Evolutionary conservation across 2,113 vertebrate species (phyloP), one percentile per base, ranked within the genome.

Genomic region (Corapipo altera): DNA sequence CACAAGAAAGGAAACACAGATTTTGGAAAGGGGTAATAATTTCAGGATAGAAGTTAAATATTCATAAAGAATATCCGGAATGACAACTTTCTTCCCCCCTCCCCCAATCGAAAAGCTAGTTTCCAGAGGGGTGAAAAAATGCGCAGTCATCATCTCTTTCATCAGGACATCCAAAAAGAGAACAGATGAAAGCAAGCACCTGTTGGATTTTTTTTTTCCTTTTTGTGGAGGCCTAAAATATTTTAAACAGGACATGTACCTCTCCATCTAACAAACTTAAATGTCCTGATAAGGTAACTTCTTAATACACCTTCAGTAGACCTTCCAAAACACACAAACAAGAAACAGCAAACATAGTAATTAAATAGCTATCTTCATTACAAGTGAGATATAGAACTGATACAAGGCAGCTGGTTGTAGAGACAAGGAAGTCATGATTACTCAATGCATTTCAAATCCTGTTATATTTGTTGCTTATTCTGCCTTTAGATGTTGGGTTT

Each of bases 361-460:
- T 43, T 73, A 49, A 85, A 76, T 6, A 66, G 32, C 15, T 76
- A 37, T 35, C 39, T 62, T 72, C 48, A 72, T 7, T 85, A 80
- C 51, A 76, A 69, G 22, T 8, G 13, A 93, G 84, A 87, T 78
- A 57, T 0, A 67, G 55, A 81, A 65, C 37, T 51, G 57, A 74
- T 44, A 81, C 2, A 30, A 71, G 57, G 61, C 55, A 89, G 57
- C 66, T 85, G 66, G 49, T 54, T 58, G 22, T 20, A 70, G 28
- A 85, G 39, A 76, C 41, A 91, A 61, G 35, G 28, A 72, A 88
- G 46, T 66, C n/a, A 41, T 12, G 9, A 37, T 8, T 85, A 43
- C 26, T 88, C 22, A 84, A 15, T 46, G 49, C 22, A 70, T 74
- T 86, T 89, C 62, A 89, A 92, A 80, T 79, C 26, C 62, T 75